Evolutionary conservation across 2,797 vertebrate species (phyloP).

Genomic region (Harpagifer antarcticus): DNA sequence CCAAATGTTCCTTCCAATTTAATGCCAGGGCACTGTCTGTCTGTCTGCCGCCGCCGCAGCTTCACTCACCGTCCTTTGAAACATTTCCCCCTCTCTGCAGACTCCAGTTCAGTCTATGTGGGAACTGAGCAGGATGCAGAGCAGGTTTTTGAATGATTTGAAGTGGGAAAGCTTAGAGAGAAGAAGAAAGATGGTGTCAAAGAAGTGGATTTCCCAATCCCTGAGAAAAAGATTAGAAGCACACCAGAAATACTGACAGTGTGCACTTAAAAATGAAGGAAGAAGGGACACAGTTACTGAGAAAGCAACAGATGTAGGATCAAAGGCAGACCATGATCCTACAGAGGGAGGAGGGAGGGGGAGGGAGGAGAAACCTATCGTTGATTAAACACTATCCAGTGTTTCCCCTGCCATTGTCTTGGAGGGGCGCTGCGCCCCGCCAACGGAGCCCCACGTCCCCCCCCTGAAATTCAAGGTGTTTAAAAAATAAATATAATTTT

Average conservation of each 20-base stretch:
- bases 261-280: conserved; percentile 22
- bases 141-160: conserved; percentile 40
- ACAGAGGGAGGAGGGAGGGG: no score
- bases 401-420: no score
- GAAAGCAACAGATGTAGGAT: conserved; percentile 45
- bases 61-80: conserved; percentile 49
- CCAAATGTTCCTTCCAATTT: conserved; percentile 66
- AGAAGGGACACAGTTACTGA: conserved; percentile 5
- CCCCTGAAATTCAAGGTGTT: no score
- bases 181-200: conserved; percentile 14
- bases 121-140: conserved; percentile 24
- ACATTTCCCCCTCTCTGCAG: conserved; percentile 23
- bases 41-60: conserved; percentile 31
- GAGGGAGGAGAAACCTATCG: no score
- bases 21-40: conserved; percentile 55
- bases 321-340: conserved; percentile 23
- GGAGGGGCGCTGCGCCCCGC: no score
- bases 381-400: no score
- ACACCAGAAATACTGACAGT: conserved; percentile 21
- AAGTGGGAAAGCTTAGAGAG: conserved; percentile 24
- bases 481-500: no score
- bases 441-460: no score
- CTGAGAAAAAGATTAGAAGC: conserved; percentile 32
- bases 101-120: conserved; percentile 23
- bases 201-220: conserved; percentile 20